Evolutionary conservation across 2,888 invertebrate species (phyloP).

Genomic region (Drosophila rellima): DNA sequence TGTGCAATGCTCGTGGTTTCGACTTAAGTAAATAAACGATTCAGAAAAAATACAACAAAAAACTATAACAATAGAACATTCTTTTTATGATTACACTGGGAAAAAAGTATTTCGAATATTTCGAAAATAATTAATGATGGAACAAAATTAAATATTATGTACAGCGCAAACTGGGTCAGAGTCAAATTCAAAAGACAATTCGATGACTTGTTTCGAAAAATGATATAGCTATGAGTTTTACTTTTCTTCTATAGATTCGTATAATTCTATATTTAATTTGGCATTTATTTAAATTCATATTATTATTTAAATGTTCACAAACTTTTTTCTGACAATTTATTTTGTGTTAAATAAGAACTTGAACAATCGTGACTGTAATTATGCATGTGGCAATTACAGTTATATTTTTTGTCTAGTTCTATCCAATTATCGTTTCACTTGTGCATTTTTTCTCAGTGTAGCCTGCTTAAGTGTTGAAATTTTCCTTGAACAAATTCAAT

Average conservation of each 20-base stretch:
- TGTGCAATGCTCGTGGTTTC: slow-evolving; percentile 66
- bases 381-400: not conserved
- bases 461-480: slow-evolving; percentile 50
- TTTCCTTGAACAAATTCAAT: slow-evolving; percentile 46
- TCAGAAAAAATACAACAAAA: slow-evolving; percentile 50
- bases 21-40: slow-evolving; percentile 71
- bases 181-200: no score
- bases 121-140: not conserved
- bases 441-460: slow-evolving; percentile 28
- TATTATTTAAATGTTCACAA: no score
- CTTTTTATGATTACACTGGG: slow-evolving; percentile 23
- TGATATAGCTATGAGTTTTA: no score
- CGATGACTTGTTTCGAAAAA: no score
- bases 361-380: not conserved
- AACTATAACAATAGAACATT: slow-evolving; percentile 33
- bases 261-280: no score
- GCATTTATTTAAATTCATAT: no score
- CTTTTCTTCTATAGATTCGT: no score
- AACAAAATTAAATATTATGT: not conserved
- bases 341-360: no score
- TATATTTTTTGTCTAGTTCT: not conserved
- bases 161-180: no score
- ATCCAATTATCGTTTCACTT: not conserved
- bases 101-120: not conserved
- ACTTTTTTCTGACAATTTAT: no score